Conservation (phyloP, 1,140 invertebrate species). For the Solenopsis invicta region DNA sequence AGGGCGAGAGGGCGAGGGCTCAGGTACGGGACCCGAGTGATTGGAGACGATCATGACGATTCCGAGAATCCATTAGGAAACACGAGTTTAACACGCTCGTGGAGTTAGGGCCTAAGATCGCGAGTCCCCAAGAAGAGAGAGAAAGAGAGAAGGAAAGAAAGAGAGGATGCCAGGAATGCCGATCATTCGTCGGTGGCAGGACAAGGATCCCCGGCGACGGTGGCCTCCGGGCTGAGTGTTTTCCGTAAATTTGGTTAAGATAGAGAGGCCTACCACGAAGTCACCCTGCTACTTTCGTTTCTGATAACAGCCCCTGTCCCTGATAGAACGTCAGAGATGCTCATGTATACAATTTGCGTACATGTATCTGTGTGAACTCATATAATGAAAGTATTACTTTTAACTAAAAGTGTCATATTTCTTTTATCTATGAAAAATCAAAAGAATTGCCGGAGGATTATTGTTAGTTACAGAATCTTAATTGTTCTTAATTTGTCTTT, state of each 20-base stretch:
- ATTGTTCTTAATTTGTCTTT: not conserved
- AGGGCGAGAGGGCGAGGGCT: not conserved
- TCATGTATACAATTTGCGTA: not conserved
- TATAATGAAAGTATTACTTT: not conserved
- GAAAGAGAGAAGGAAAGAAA: not conserved
- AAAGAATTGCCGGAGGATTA: not conserved
- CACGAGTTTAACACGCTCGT: conserved; percentile 80
- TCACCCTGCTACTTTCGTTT: conserved; percentile 54
- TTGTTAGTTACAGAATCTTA: not conserved
- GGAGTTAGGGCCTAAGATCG: conserved; percentile 37
- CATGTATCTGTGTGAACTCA: not conserved
- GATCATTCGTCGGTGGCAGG: conserved; percentile 74
- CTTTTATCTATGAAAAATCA: not conserved
- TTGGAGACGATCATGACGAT: conserved; percentile 66
- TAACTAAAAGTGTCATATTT: not conserved
- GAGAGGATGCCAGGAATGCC: conserved; percentile 73
- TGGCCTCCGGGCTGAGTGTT: conserved; percentile 76
- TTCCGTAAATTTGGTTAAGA: conserved; percentile 82
- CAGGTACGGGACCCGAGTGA: conserved; percentile 52
- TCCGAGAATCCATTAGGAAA: conserved; percentile 80
- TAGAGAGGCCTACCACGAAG: conserved; percentile 77
- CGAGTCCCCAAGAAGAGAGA: not conserved
- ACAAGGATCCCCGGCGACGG: conserved; percentile 75
- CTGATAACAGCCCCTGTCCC: conserved; percentile 56
- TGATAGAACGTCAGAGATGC: conserved; percentile 13